Base-by-base conservation (phyloP, 2,888 invertebrate genomes). In the Bellardia bayeri region DNA sequence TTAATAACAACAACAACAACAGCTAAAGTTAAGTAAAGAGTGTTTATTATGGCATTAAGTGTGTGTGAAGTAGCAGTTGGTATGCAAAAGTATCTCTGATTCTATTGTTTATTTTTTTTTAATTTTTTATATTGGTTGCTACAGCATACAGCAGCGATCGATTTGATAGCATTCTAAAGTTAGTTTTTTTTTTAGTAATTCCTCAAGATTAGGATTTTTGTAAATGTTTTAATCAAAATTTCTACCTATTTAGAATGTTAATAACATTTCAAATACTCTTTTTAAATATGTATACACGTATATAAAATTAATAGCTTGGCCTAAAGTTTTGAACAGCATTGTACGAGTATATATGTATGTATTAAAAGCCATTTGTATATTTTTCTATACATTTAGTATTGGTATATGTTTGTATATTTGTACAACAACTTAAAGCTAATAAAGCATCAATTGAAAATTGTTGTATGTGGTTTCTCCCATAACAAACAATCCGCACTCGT, bases 1-100 rank as follows among this genome's bases (percentile, higher is more conserved):
- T 6, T 13, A 45, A 51, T 8, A 69, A 33, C 16, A 72, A 61
- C 0, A 81, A 49, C 6, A 69, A 84, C 51, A 79, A 51, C 45
- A 85, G 16, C 64, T 33, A 11, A 58, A 56, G 11, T 42, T 54
- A 69, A 63, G n/a, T 61, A 79, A 69, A 49, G 13, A 82, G 81
- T 82, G 71, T 82, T 85, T 85, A 78, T 82, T 23, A 23, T 82
- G 51, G 66, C 72, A 40, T 56, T 40, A 74, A 82, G 82, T 56
- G 82, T 78, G 69, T 86, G 75, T 83, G 37, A 87, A 87, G 69
- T 71, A 76, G 74, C 69, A 56, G 58, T 56, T 76, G 66, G 83
- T 80, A 81, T 76, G 51, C 64, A 76, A 80, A 82, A 79, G 63
- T 64, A 75, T 69, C 42, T 71, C 23, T 33, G 54, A 37, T 64